phyloP scores from a whole-genome alignment of 2,113 vertebrate genomes.

The Oxyruncus cristatus region DNA sequence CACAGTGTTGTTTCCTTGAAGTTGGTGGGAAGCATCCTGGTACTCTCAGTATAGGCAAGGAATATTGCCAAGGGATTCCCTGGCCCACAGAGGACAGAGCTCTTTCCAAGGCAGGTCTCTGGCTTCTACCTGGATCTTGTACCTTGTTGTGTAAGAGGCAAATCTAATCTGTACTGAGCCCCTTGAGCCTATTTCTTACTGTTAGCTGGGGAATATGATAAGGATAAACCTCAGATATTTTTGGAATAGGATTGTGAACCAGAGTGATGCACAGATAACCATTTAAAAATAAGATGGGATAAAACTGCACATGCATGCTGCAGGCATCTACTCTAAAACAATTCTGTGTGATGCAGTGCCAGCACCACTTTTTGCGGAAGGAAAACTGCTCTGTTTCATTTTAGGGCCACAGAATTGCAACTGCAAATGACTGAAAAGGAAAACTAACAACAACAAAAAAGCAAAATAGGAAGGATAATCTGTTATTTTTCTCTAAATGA shows the following conservation, averaged over 20 bases:
- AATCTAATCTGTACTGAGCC: slow-evolving; percentile 46
- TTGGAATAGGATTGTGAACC: slow-evolving; percentile 29
- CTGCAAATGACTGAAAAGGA: background rate
- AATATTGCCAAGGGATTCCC: slow-evolving; percentile 34
- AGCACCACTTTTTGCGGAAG: background rate
- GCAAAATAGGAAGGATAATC: background rate
- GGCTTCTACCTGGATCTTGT: background rate
- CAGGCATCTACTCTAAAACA: background rate
- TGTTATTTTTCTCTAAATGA: background rate
- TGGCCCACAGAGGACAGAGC: background rate
- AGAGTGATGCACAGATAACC: background rate
- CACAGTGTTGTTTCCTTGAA: background rate
- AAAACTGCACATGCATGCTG: background rate
- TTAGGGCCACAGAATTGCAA: background rate
- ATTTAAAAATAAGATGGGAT: slow-evolving; percentile 12
- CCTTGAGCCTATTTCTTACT: slow-evolving; percentile 40
- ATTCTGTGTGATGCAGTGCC: background rate
- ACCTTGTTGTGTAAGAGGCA: slow-evolving; percentile 33
- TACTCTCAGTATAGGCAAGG: background rate
- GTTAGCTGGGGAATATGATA: slow-evolving; percentile 53
- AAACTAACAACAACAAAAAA: background rate
- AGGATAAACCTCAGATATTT: slow-evolving; percentile 63
- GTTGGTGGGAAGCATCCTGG: background rate
- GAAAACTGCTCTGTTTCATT: fast-evolving
- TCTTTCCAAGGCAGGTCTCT: background rate